Percentiles rank a stretch among this genome's conserved stretches.
These are phyloP conservation scores for Bellardia pandia DNA, from an alignment of 2,888 invertebrate species.

Conservation along the genomic window DNA sequence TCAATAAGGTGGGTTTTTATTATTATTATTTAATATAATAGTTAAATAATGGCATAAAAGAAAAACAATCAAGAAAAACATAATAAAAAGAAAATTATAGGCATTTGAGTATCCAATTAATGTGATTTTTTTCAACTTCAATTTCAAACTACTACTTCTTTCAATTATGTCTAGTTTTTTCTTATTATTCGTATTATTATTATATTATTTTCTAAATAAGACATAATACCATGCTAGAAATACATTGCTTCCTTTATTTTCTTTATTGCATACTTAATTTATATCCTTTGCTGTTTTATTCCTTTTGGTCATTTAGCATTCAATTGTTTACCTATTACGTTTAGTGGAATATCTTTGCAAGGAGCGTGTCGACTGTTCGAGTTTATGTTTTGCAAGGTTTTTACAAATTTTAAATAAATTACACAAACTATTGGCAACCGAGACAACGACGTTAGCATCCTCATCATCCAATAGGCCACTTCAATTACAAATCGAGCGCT, in stretches of 20 bases:
- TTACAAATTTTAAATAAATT: conserved; percentile 78
- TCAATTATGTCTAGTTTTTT: conserved; percentile 43
- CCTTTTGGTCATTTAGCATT: conserved; percentile 61
- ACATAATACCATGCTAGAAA: conserved; percentile 1
- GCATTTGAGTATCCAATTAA: conserved; percentile 60
- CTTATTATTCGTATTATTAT: conserved; percentile 9
- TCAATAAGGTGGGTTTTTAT: conserved; percentile 79
- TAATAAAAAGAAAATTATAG: conserved; percentile 18
- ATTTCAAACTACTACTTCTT: conserved; percentile 11
- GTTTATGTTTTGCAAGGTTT: conserved; percentile 74
- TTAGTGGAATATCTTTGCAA: conserved; percentile 67
- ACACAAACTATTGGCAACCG: conserved; percentile 73
- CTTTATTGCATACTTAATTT: conserved; percentile 17
- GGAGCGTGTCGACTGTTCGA: conserved; percentile 56
- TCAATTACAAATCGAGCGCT: conserved; percentile 79
- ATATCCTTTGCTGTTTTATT: conserved; percentile 29
- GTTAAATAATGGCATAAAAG: background rate
- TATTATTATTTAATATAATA: background rate
- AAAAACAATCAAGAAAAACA: background rate
- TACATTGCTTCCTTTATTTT: background rate
- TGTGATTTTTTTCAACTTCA: conserved; percentile 1
- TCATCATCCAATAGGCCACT: conserved; percentile 74
- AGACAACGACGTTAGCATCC: conserved; percentile 25
- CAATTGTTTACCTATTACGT: conserved; percentile 67
- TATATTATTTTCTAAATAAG: conserved; percentile 7